phyloP scores from a whole-genome alignment of 2,888 invertebrate species.

The Eurois occulta region DNA sequence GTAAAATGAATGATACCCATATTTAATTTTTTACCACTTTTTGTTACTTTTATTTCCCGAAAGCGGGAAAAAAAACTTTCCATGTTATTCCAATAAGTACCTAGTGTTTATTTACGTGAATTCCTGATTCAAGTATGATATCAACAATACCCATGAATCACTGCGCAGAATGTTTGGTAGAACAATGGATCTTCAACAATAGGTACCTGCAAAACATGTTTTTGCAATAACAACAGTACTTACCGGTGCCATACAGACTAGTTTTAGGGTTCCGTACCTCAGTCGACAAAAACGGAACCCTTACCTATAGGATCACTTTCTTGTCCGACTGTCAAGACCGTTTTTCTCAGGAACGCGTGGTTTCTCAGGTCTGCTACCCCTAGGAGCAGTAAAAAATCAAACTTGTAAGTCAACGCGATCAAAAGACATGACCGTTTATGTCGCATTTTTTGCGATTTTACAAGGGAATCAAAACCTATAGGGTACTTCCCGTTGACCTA shows the following conservation, averaged over 20 bases:
- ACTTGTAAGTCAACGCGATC: too few relatives aligned
- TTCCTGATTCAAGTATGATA: constrained; percentile 31
- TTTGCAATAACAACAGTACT: constrained; percentile 1
- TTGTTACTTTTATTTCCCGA: background rate
- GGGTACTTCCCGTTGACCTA: too few relatives aligned
- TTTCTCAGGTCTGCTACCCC: too few relatives aligned
- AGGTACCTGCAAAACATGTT: background rate
- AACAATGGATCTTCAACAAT: constrained; percentile 11
- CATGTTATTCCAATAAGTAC: constrained; percentile 14
- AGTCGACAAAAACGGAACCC: too few relatives aligned
- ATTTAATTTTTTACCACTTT: background rate
- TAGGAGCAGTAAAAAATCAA: too few relatives aligned
- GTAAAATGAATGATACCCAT: background rate
- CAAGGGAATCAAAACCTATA: too few relatives aligned
- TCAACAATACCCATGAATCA: constrained; percentile 4
- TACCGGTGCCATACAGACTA: background rate
- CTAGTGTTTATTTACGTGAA: constrained; percentile 2
- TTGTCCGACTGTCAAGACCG: too few relatives aligned
- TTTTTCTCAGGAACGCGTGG: too few relatives aligned
- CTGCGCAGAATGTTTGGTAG: background rate
- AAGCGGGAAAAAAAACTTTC: background rate
- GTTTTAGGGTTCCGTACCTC: background rate
- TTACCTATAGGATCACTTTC: too few relatives aligned
- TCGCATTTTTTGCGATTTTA: too few relatives aligned
- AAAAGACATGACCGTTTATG: too few relatives aligned